Evolutionary conservation across 2,888 invertebrate genomes (phyloP).

Genomic region (Kryphioiulus occultus): DNA sequence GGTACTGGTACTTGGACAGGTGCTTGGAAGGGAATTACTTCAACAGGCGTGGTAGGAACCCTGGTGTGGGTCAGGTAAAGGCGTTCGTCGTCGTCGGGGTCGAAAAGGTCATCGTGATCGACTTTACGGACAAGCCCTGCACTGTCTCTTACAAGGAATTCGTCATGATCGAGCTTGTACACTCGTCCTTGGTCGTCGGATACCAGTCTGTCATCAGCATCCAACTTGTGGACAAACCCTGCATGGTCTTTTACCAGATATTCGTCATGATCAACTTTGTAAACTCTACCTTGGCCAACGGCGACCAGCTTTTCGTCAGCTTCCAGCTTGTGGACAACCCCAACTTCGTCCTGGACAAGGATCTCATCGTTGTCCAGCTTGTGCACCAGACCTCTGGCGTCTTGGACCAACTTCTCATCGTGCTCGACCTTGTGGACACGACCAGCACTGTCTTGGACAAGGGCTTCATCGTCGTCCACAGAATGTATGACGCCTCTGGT

Average conservation of each 20-base stretch:
- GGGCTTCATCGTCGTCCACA: constrained; percentile 27
- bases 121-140: constrained; percentile 11
- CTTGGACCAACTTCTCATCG: neutral
- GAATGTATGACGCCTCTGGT: neutral
- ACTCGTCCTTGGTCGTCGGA: constrained; percentile 3
- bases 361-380: neutral
- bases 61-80: constrained; percentile 13
- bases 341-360: neutral
- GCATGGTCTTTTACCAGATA: constrained; percentile 39
- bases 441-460: constrained; percentile 31
- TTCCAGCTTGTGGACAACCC: constrained; percentile 14
- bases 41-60: neutral
- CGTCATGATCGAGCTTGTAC: constrained; percentile 43
- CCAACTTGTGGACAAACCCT: constrained; percentile 27
- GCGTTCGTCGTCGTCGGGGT: constrained; percentile 42
- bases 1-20: constrained; percentile 32
- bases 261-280: constrained; percentile 45
- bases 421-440: constrained; percentile 21
- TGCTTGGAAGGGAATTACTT: constrained; percentile 43
- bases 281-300: constrained; percentile 25
- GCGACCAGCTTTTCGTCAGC: constrained; percentile 14
- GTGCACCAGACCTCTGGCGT: constrained; percentile 10
- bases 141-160: constrained; percentile 38
- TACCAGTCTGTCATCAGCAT: constrained; percentile 28
- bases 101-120: constrained; percentile 42